Base-by-base conservation (phyloP, 2,888 invertebrate genomes). In the Platycnemis pennipes region DNA sequence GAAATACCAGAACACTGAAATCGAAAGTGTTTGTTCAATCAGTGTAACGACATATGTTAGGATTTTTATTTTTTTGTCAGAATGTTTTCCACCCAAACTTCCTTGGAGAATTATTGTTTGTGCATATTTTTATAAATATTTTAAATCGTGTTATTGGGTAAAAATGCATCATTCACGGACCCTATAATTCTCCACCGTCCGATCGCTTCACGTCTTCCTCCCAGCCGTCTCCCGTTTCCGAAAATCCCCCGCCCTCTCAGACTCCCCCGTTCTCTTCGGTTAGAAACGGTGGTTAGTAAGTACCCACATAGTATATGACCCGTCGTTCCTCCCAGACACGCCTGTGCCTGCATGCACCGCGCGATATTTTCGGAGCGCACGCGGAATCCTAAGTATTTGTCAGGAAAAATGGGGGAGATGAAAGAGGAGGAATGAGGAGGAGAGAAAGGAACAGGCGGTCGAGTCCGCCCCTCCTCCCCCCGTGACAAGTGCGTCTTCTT, bases 401-500 rank as follows among this genome's bases (percentile, higher is more conserved):
- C 37, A 31, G 42, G 37, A 53, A 91, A 49, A 31, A 53, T 19
- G n/a, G 37, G 37, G 56, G 44, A 87, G 46, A 87, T 87, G 45
- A 87, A 46, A 45, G 45, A 26, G 46, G 87, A 87, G 87, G 31
- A 53, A 53, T 53, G 11, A 53, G 31, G 69, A 46, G 11, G 37
- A 49, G 91, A 53, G 91, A 53, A 49, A 91, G 69, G 91, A 53
- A 91, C 42, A 31, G 91, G 77, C 77, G 77, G 77, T 77, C 77
- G 77, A 37, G 11, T 49, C 49, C n/a, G n/a, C n/a, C 19, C 53
- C 16, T 2, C 26, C 19, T 16, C 46, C 42, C 42, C 87, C 46
- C 87, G 87, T 87, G 87, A 46, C 87, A 87, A 87, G 87, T 87
- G 87, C 87, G 87, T 87, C 87, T 87, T 87, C 77, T 77, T 77